These are phyloP conservation scores for Myotis myotis DNA, from an alignment of 2,797 vertebrate species.

Conservation along the genomic window DNA sequence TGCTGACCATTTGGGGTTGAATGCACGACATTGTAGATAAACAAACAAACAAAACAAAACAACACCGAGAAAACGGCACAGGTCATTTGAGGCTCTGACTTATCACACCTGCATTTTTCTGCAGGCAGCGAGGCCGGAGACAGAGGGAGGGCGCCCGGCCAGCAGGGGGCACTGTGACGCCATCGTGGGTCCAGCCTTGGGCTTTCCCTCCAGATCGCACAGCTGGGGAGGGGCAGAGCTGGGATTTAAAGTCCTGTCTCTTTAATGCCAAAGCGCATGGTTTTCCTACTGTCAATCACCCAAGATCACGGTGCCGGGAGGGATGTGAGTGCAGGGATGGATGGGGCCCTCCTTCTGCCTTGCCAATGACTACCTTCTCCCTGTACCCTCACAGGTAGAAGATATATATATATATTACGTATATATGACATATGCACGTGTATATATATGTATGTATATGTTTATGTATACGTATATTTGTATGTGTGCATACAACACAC, in stretches of 20 bases:
- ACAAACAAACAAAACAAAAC: background rate
- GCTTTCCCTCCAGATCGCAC: background rate
- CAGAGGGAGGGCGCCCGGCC: background rate
- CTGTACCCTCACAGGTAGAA: background rate
- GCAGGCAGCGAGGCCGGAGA: too few relatives aligned
- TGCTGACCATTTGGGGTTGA: background rate
- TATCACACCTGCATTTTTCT: background rate
- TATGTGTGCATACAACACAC: too few relatives aligned
- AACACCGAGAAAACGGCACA: background rate
- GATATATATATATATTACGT: background rate
- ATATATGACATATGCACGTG: background rate
- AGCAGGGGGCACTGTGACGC: slow-evolving; percentile 60
- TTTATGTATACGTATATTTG: too few relatives aligned
- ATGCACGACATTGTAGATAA: background rate
- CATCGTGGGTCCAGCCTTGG: background rate
- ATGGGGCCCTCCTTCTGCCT: background rate
- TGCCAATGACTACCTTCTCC: background rate
- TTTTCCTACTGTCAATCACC: background rate
- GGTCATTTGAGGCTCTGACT: background rate
- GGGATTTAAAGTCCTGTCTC: background rate
- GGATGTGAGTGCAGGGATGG: background rate
- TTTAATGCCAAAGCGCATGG: background rate
- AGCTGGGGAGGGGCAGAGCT: background rate
- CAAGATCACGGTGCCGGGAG: background rate
- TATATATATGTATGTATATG: too few relatives aligned